Evolutionary conservation across 2,888 invertebrate species (phyloP).

Genomic region (Phorcus lineatus): DNA sequence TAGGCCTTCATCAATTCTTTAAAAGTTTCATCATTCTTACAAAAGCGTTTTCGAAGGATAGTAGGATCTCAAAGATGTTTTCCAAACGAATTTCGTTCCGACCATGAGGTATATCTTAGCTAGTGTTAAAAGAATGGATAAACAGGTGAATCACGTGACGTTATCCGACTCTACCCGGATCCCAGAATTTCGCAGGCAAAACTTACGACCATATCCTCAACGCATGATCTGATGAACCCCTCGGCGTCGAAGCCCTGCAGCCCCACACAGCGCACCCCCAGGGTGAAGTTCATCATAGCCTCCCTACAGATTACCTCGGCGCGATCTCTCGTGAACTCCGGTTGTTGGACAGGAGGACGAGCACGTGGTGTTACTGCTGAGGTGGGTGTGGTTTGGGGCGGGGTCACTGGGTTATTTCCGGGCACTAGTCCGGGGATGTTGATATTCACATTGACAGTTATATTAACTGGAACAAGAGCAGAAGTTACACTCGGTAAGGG

Average conservation of each 20-base stretch:
- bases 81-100: no score
- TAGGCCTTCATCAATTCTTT: no score
- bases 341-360: not conserved
- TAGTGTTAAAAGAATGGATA: no score
- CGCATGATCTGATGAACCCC: slow-evolving; percentile 19
- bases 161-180: no score
- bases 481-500: no score
- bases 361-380: not conserved
- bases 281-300: slow-evolving; percentile 18
- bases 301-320: not conserved
- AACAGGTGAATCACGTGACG: no score
- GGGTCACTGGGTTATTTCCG: no score
- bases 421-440: not conserved
- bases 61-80: no score
- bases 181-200: not conserved
- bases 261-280: slow-evolving; percentile 5
- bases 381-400: not conserved
- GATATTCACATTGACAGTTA: not conserved
- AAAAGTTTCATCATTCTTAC: no score
- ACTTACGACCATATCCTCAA: slow-evolving; percentile 27
- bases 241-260: not conserved
- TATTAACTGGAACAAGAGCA: not conserved
- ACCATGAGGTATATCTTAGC: no score
- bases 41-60: no score
- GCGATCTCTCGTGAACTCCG: not conserved